A percentile compares a stretch with the other conserved stretches of the same genome.
Conservation (phyloP, 2,113 vertebrate genomes). For the Chloroceryle aenea region DNA sequence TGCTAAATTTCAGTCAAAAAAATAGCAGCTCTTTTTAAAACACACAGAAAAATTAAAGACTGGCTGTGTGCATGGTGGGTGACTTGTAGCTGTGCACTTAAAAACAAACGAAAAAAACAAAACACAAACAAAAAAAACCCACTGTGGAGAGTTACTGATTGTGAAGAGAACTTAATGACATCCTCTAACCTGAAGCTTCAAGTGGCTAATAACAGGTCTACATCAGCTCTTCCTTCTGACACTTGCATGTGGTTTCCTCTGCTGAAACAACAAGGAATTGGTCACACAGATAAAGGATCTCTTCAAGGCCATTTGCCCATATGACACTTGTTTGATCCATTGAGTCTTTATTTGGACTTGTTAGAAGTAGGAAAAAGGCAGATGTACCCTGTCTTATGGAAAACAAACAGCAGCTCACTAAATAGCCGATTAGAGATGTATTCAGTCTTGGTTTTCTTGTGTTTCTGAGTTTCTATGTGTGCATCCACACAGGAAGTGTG, state of each 20-base stretch:
- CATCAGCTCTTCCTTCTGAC: neutral
- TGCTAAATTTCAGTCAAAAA: neutral
- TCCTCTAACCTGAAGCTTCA: neutral
- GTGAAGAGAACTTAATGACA: neutral
- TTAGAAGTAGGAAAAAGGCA: neutral
- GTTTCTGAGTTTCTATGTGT: neutral
- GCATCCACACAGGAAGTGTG: neutral
- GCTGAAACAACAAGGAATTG: neutral
- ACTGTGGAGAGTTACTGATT: neutral
- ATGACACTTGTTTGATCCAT: neutral
- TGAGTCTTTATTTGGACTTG: neutral
- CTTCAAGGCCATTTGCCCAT: neutral
- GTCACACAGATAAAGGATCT: neutral
- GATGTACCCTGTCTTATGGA: neutral
- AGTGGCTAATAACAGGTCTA: neutral
- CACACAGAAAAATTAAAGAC: neutral
- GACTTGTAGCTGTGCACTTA: neutral
- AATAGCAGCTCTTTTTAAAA: neutral
- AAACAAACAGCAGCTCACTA: neutral
- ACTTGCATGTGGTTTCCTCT: neutral
- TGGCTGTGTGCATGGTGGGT: neutral
- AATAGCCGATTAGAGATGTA: neutral
- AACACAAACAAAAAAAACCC: too few relatives aligned
- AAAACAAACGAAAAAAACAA: too few relatives aligned
- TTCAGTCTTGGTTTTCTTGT: neutral